These are phyloP conservation scores for Drosophila nikananu DNA, from an alignment of 1,140 invertebrate genomes.

Conservation along the genomic window DNA sequence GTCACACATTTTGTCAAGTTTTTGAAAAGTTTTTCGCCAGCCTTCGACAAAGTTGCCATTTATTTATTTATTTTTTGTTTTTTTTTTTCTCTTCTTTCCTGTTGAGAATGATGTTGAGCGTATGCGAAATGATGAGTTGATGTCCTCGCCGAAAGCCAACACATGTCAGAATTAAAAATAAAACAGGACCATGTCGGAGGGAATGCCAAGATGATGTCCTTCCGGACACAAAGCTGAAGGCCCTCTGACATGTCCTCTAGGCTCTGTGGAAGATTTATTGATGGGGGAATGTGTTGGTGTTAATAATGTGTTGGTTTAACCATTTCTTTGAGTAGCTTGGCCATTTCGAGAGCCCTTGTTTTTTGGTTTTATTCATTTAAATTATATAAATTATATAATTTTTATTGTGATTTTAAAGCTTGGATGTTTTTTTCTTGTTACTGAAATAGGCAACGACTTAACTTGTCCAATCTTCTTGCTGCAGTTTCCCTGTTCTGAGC, in stretches of 20 bases:
- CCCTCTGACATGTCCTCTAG: conserved; percentile 23
- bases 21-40: conserved; percentile 69
- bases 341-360: not conserved
- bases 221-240: conserved; percentile 36
- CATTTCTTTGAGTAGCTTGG: not conserved
- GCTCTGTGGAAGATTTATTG: conserved; percentile 17
- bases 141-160: conserved; percentile 72
- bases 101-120: conserved; percentile 47
- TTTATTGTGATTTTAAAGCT: not conserved
- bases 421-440: rapidly evolving
- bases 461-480: too few relatives aligned
- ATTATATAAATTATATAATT: not conserved
- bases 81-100: not conserved
- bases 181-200: conserved; percentile 42
- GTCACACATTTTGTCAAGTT: conserved; percentile 75
- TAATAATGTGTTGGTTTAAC: conserved; percentile 13
- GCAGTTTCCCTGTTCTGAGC: too few relatives aligned
- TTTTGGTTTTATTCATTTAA: not conserved
- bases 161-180: conserved; percentile 83
- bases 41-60: conserved; percentile 56
- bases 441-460: too few relatives aligned
- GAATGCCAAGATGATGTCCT: conserved; percentile 26
- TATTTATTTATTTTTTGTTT: conserved; percentile 16
- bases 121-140: conserved; percentile 68
- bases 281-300: not conserved